Evolutionary conservation across 2,888 invertebrate genomes (phyloP), one percentile per base, ranked within the genome.

Genomic region (Sylvicola cinctus): DNA sequence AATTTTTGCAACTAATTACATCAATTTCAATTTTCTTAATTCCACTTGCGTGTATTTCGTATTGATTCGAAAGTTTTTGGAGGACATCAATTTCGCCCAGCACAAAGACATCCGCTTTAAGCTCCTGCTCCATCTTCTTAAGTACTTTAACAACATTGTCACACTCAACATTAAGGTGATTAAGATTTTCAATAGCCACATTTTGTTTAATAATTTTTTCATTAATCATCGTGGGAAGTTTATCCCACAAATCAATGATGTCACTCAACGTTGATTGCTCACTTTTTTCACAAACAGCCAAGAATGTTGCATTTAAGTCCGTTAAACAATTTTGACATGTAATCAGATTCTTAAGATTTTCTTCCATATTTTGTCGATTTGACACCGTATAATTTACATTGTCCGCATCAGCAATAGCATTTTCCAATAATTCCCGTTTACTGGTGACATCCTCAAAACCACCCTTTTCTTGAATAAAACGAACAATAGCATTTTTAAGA

Each of bases 381-480:
- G 53, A 44, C 1, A 54, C 49, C 2, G 54, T 39, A 16, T 57
- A 50, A 26, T 47, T 44, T 2, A 46, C 42, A 4, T 32, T 15
- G 16, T 42, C 42, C 12, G 45, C 39, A 16, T 43, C 44, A 1
- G 42, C 40, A 2, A 54, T 44, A 35, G 54, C 53, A 4, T 46
- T 42, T 12, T 51, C 44, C 3, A 58, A 34, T 23, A 44, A 38
- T 8, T 45, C 41, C 0, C 48, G 30, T 23, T 44, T 39, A 4
- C 28, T 29, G n/a, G 61, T 61, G 27, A 65, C 55, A 27, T 62
- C 64, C 40, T 65, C 61, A 28, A 68, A 58, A 2, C 65, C 65
- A 32, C 61, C 60, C 36, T 66, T 60, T 41, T 66, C 56, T 43
- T 55, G 46, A 25, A 52, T 52, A 11, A 57, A 41, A 3, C 52